Percentiles rank a stretch among this genome's conserved stretches.
Evolutionary conservation across 2,888 invertebrate species (phyloP).

Genomic region (Drosophila meridionalis): DNA sequence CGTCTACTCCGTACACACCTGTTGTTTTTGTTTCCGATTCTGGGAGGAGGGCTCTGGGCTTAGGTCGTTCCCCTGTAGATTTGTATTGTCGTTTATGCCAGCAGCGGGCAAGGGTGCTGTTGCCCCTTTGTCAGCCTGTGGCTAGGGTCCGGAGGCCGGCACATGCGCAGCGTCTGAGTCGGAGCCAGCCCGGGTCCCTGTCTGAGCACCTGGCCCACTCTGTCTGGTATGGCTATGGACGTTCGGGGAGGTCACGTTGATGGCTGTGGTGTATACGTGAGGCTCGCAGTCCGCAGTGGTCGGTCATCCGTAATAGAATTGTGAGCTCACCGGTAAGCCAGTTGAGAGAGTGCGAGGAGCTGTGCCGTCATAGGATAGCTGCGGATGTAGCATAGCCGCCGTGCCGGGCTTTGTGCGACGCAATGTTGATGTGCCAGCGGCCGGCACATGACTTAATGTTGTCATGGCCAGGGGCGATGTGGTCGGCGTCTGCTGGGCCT

Average conservation of each 20-base stretch:
- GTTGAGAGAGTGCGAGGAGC: slow-evolving; percentile 84
- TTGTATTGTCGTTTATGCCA: slow-evolving; percentile 66
- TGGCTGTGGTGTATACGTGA: slow-evolving; percentile 57
- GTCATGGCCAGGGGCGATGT: slow-evolving; percentile 54
- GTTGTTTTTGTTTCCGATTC: slow-evolving; percentile 39
- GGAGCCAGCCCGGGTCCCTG: slow-evolving; percentile 17
- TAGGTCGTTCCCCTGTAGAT: slow-evolving; percentile 36
- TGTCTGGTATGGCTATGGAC: slow-evolving; percentile 31
- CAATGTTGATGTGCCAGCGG: slow-evolving; percentile 61
- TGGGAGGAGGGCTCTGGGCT: slow-evolving; percentile 10
- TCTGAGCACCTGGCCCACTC: slow-evolving; percentile 17
- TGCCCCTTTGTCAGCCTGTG: slow-evolving; percentile 21
- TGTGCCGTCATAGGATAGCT: slow-evolving; percentile 83
- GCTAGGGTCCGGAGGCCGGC: slow-evolving; percentile 55
- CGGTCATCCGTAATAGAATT: slow-evolving; percentile 85
- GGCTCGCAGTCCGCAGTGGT: slow-evolving; percentile 65
- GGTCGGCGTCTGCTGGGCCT: slow-evolving; percentile 41
- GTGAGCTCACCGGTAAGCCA: slow-evolving; percentile 83
- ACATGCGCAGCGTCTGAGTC: slow-evolving; percentile 20
- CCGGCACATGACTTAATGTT: slow-evolving; percentile 49
- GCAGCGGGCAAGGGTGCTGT: slow-evolving; percentile 21
- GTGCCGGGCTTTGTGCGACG: slow-evolving; percentile 64
- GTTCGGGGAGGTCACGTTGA: slow-evolving; percentile 32
- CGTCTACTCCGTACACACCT: slow-evolving; percentile 33
- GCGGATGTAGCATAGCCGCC: slow-evolving; percentile 69